Percentiles rank a stretch among this genome's conserved stretches.
These are phyloP conservation scores for Argyrosomus regius DNA, from an alignment of 2,797 vertebrate species.

Conservation along the genomic window DNA sequence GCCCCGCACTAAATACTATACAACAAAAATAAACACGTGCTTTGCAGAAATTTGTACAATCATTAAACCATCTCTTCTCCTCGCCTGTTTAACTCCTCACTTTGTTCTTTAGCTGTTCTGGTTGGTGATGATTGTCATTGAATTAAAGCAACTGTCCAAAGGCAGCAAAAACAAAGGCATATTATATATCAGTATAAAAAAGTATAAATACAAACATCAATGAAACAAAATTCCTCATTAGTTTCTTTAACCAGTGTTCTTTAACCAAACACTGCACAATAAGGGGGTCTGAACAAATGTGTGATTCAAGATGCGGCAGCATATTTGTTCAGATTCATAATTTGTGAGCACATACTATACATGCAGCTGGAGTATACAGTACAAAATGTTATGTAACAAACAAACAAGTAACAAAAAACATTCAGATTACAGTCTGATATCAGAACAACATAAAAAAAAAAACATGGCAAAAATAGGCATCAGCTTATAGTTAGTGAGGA, in stretches of 20 bases:
- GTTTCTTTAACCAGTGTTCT: neutral
- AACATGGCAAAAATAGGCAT: neutral
- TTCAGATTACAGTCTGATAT: neutral
- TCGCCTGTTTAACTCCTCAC: neutral
- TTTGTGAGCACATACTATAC: conserved; percentile 14
- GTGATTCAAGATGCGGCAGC: conserved; percentile 11
- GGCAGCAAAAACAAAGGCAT: conserved; percentile 11
- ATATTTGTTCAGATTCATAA: conserved; percentile 23
- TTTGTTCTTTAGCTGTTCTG: neutral
- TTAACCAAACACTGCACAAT: neutral
- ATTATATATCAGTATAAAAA: conserved; percentile 35
- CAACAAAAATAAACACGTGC: conserved; percentile 39
- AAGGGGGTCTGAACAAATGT: conserved; percentile 6
- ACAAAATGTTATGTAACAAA: neutral
- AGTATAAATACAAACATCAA: conserved; percentile 39
- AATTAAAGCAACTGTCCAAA: conserved; percentile 25
- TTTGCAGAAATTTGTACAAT: conserved; percentile 8
- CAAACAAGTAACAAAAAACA: neutral
- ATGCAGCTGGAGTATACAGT: conserved; percentile 10
- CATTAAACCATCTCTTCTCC: neutral
- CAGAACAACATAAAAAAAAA: neutral
- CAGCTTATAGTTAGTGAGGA: conserved; percentile 3
- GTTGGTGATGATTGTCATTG: conserved; percentile 1
- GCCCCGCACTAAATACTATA: conserved; percentile 26
- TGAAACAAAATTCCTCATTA: too few species aligned